Percentiles rank a stretch among this genome's conserved stretches.
phyloP scores from a whole-genome alignment of 2,113 vertebrate genomes.

The Tautogolabrus adspersus region DNA sequence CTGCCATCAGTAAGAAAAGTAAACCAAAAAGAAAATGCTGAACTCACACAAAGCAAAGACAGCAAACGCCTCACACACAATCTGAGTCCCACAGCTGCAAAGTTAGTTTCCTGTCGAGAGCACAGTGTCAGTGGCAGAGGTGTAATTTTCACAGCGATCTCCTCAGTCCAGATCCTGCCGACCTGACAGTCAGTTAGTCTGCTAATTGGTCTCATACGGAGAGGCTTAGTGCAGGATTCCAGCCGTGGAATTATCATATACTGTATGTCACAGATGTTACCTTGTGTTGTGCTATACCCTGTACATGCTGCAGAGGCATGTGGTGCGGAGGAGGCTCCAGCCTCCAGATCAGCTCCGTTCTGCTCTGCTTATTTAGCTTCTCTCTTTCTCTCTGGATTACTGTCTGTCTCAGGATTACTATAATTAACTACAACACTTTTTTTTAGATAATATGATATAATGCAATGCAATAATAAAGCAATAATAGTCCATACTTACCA shows the following conservation, averaged over 20 bases:
- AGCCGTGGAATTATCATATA: conserved; percentile 38
- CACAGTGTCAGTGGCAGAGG: conserved; percentile 62
- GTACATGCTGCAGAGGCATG: background rate
- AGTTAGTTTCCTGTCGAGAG: conserved; percentile 57
- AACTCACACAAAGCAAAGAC: conserved; percentile 44
- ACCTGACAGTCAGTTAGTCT: conserved; percentile 68
- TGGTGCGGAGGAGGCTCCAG: background rate
- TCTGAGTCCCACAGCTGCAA: conserved; percentile 34
- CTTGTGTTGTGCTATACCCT: background rate
- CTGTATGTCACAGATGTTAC: conserved; percentile 35
- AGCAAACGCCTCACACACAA: conserved; percentile 25
- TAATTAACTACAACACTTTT: background rate
- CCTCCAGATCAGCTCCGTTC: background rate
- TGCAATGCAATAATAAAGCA: background rate
- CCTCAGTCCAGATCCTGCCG: conserved; percentile 52
- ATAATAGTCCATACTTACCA: background rate
- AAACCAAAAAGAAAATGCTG: conserved; percentile 35
- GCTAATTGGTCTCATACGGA: conserved; percentile 78
- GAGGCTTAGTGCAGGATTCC: conserved; percentile 41
- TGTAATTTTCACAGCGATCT: conserved; percentile 74
- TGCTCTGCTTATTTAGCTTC: background rate
- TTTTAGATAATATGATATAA: background rate
- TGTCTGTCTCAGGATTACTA: background rate
- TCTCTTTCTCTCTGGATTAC: background rate
- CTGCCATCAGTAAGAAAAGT: conserved; percentile 49